Base-by-base conservation (phyloP, 1,140 invertebrate genomes). In the Eufriesea mexicana region DNA sequence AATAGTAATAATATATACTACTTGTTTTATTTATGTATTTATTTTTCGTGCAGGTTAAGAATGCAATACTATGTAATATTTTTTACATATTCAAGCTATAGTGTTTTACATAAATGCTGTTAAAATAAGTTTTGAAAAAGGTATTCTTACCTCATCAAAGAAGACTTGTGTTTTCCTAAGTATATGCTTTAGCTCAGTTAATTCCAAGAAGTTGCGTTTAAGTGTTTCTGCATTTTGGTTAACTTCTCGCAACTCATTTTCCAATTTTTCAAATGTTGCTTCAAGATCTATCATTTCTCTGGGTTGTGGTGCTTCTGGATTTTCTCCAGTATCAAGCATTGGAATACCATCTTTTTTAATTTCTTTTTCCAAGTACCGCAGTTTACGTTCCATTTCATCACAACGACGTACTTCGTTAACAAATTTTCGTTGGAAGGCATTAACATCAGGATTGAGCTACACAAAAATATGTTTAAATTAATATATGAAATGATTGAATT, bases 271-370 rank as follows among this genome's bases (percentile, higher is more conserved):
- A 94, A 99, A 99, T 0, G 98, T 99, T 2, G 98, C 98, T 96
- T 99, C 99, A 66, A 99, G 95, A 95, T 99, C 99, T 89, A 99
- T 99, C 98, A 99, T 99, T 95, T 99, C 99, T 74, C 99, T 95
- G 1, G 99, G 99, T 90, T 99, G 98, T 0, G 99, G 99, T 16
- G 99, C 99, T 94, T 99, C 99, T 0, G 99, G 99, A 93, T 98
- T 99, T 92, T 99, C 99, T 2, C 98, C 98, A 2, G 98, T 98
- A 90, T 99, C 99, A 92, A 99, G 92, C 97, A 99, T 99, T 1
- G 98, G 98, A 85, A 99, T 99, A 10, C 96, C 97, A 95, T 99
- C 99, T 90, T 99, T 99, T 87, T 98, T 98, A 85, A 99, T 99
- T 95, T 99, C 99, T 91, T 99, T 99, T 93, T 99, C 99, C 90